Evolutionary conservation across 2,888 invertebrate genomes (phyloP), one percentile per base, ranked within the genome.

Genomic region (Ophioninae sp.): DNA sequence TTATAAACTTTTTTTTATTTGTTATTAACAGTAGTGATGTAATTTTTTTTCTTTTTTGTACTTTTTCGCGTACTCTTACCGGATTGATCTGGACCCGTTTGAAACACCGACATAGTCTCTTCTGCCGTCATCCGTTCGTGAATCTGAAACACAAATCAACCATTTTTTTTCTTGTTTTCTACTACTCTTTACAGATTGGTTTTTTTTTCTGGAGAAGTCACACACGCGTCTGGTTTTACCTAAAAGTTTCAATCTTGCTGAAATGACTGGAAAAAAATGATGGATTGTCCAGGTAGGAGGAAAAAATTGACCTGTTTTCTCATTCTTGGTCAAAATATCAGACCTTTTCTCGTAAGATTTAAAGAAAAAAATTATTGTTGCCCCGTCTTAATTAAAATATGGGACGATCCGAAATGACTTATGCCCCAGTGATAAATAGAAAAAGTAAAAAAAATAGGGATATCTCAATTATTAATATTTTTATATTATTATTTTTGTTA

Each of bases 81-180:
- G 92, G 95, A 94, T 89, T 95, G 95, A 93, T 96, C 51, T 17
- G 74, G 95, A 90, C 95, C 94, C 88, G 97, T 96, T 93, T 98
- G 97, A 94, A 98, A 98, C 86, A 97, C 95, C 91, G 95, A 95
- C 92, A 95, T 95, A 91, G 97, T 94, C 94, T 98, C 97, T 85
- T 96, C 96, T 91, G 95, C 93, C 88, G 96, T 96, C 98, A 98
- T 98, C 92, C 96, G 96, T 94, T 96, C 96, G 95, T 98, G 98
- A 91, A 97, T 95, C 97, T 98, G 96, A 74, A 95, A 96, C 92
- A 92, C 71, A 86, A 87, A 87, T 75, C 75, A 79, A n/a, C 3
- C 17, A 22, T 20, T 58, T 61, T 64, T 59, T 59, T 75, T 6
- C 13, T 37, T 64, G 65, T 63, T 39, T 17, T 67, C 8, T 0